Evolutionary conservation across 2,888 invertebrate species (phyloP).

Genomic region (Ecdyonurus torrentis): DNA sequence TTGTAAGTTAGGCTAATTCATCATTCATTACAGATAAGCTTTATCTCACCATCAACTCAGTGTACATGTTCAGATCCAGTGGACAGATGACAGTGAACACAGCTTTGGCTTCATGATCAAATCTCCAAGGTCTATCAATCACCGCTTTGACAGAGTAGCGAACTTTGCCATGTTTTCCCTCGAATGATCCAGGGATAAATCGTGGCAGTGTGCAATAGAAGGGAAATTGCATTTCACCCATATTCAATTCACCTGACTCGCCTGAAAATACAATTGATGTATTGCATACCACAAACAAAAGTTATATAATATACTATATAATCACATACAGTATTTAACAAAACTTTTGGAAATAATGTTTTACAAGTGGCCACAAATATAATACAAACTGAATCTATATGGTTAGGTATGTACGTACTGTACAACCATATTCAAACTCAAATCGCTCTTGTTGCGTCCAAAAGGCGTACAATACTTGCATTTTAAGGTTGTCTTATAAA

Average conservation of each 20-base stretch:
- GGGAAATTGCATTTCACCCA: slow-evolving; percentile 57
- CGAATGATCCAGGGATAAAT: slow-evolving; percentile 65
- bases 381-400: too few species aligned
- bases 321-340: too few species aligned
- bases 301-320: slow-evolving; percentile 24
- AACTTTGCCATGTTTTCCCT: slow-evolving; percentile 54
- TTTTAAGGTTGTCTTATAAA: too few species aligned
- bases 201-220: slow-evolving; percentile 56
- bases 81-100: slow-evolving; percentile 68
- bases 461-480: too few species aligned
- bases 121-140: slow-evolving; percentile 65
- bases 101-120: slow-evolving; percentile 65
- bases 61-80: slow-evolving; percentile 63
- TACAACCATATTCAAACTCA: too few species aligned
- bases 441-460: too few species aligned
- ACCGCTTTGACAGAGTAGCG: slow-evolving; percentile 65
- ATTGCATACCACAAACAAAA: slow-evolving; percentile 16
- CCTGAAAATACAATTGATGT: slow-evolving; percentile 30
- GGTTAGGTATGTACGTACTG: too few species aligned
- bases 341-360: too few species aligned
- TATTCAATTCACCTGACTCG: slow-evolving; percentile 46
- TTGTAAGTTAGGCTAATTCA: too few species aligned
- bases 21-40: too few species aligned
- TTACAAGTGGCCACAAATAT: too few species aligned
- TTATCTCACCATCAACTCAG: slow-evolving; percentile 46